Base-by-base conservation (phyloP, 2,113 vertebrate species). In the Microcebus tavaratra region DNA sequence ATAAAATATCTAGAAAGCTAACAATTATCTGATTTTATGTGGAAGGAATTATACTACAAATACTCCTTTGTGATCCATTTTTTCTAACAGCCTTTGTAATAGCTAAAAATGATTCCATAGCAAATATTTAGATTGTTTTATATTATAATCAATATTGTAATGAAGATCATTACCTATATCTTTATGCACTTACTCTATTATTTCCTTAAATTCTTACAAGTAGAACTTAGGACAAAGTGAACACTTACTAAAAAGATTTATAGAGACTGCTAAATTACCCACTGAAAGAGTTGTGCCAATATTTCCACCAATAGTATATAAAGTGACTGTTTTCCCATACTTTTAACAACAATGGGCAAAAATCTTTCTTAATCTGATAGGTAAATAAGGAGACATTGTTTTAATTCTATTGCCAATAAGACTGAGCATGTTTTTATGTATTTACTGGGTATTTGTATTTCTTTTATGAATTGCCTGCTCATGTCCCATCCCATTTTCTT, bases 1-100 rank as follows among this genome's bases (percentile, higher is more conserved):
- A 94, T 90, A 94, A 55, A 95, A 67, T 53, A 34, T 68, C 45
- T 76, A 83, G 36, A 96, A 90, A 10, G 48, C 55, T 92, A 90
- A 83, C 36, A 93, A 82, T 72, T 45, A 86, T 63, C 36, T 55
- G 57, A 57, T 63, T 95, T 89, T 65, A 87, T 61, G 34, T 91
- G n/a, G 83, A 96, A 39, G 14, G 34, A 18, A 63, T 63, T 23
- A 76, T 81, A 88, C 5, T 88, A 61, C 5, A 95, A 27, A 89
- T 61, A 86, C 12, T 86, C 79, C 79, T 96, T 81, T 11, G 7
- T 61, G 82, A 72, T 73, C 34, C 17, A 55, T 14, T 61, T 78
- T 91, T 93, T 79, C 81, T 79, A 94, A 80, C 45, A 70, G 67
- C 15, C 4, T 91, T 97, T 96, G 72, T 84, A 95, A 85, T 31